phyloP scores from a whole-genome alignment of 1,140 invertebrate species.

The Microplitis mediator region DNA sequence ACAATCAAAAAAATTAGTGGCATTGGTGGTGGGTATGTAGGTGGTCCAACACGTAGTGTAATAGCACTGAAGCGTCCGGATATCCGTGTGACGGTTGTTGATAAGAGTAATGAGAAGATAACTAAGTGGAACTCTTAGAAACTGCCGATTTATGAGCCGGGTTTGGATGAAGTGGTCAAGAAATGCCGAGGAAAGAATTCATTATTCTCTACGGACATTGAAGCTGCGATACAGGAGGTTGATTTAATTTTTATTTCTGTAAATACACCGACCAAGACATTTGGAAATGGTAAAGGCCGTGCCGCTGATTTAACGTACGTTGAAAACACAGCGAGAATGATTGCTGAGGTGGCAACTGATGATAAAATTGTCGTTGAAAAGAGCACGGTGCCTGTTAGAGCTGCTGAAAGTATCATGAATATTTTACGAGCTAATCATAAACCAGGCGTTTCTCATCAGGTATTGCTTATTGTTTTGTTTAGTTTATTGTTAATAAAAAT shows the following conservation, averaged over 20 bases:
- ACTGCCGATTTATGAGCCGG: constrained; percentile 98
- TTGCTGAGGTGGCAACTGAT: constrained; percentile 85
- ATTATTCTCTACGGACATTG: constrained; percentile 94
- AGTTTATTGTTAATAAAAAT: neutral
- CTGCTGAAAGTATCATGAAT: constrained; percentile 95
- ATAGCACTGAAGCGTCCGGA: constrained; percentile 96
- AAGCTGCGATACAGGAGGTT: constrained; percentile 86
- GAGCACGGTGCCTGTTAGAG: constrained; percentile 97
- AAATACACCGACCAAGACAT: constrained; percentile 99
- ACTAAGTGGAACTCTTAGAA: constrained; percentile 98
- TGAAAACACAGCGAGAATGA: constrained; percentile 93
- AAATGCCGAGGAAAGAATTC: constrained; percentile 87
- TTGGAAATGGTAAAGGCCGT: constrained; percentile 94
- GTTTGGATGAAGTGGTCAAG: constrained; percentile 89
- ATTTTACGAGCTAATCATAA: constrained; percentile 91
- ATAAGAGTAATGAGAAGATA: constrained; percentile 89
- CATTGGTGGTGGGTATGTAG: constrained; percentile 98
- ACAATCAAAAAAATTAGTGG: constrained; percentile 89
- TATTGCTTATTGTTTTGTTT: constrained; percentile 36
- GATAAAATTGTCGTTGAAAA: constrained; percentile 99
- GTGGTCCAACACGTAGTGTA: constrained; percentile 97
- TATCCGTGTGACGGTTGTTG: constrained; percentile 93
- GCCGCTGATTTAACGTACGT: constrained; percentile 98
- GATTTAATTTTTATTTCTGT: constrained; percentile 99
- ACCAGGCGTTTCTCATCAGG: constrained; percentile 74